phyloP scores from a whole-genome alignment of 2,888 invertebrate species.

The Oconnorella tubifera region DNA sequence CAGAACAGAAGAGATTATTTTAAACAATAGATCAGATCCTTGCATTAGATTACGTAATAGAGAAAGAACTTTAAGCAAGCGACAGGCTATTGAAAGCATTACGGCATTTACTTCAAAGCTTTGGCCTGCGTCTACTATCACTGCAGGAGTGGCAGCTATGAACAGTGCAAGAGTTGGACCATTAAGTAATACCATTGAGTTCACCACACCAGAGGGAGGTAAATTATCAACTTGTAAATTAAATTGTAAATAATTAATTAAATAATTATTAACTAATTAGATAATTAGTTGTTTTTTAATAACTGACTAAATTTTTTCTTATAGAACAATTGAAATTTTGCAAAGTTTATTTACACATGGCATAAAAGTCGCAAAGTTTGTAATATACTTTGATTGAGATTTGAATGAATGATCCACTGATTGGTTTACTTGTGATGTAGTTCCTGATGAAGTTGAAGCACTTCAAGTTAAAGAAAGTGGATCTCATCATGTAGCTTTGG shows the following conservation, averaged over 20 bases:
- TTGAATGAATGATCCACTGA: no score
- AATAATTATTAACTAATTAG: no score
- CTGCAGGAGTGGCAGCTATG: slow-evolving; percentile 67
- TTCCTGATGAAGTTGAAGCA: slow-evolving; percentile 32
- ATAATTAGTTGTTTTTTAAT: no score
- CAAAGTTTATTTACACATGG: no score
- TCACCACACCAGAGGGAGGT: slow-evolving; percentile 54
- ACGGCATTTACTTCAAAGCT: slow-evolving; percentile 36
- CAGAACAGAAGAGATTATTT: slow-evolving; percentile 8
- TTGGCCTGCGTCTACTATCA: slow-evolving; percentile 64
- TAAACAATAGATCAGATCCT: slow-evolving; percentile 2
- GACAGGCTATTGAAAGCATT: background rate
- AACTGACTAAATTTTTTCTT: no score
- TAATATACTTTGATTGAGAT: no score
- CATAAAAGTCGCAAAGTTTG: no score
- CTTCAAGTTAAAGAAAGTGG: slow-evolving; percentile 39
- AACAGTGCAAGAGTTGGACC: slow-evolving; percentile 26
- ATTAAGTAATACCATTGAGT: slow-evolving; percentile 66
- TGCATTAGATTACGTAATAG: background rate
- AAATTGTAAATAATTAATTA: no score
- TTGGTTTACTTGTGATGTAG: no score
- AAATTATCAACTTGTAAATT: no score
- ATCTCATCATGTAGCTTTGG: slow-evolving; percentile 48
- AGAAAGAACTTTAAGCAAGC: background rate
- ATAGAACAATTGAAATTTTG: no score